phyloP scores from a whole-genome alignment of 1,140 invertebrate species.

The Ctenoplectra terminalis region DNA sequence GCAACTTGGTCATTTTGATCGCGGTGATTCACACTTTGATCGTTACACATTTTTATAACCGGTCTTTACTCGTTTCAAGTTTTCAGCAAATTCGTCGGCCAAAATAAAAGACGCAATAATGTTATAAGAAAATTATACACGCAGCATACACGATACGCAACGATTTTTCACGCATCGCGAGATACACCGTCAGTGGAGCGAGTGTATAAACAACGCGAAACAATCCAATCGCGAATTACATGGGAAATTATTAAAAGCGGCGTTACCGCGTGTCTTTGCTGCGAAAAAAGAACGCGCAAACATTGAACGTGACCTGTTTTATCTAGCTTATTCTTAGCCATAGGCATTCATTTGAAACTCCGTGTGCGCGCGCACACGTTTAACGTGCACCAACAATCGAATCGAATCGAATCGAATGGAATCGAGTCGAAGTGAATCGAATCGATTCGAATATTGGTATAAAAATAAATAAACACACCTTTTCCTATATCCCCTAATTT shows the following conservation, averaged over 20 bases:
- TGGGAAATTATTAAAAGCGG: not conserved
- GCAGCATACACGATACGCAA: not conserved
- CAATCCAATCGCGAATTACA: not conserved
- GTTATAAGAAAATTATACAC: too few species aligned
- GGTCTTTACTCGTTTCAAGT: not conserved
- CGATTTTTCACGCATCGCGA: too few species aligned
- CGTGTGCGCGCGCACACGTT: not conserved
- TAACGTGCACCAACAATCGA: too few species aligned
- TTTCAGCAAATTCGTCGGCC: too few species aligned
- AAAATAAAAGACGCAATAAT: too few species aligned
- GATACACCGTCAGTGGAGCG: too few species aligned
- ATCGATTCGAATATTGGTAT: too few species aligned
- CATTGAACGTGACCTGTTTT: constrained; percentile 68
- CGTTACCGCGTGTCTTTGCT: not conserved
- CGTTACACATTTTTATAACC: not conserved
- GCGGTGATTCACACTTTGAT: constrained; percentile 45
- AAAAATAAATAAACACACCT: not conserved
- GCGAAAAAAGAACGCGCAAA: constrained; percentile 46
- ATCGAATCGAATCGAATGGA: not conserved
- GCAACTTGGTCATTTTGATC: constrained; percentile 23
- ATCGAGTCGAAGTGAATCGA: too few species aligned
- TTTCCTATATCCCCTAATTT: not conserved
- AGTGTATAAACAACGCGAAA: too few species aligned
- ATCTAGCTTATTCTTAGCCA: constrained; percentile 59
- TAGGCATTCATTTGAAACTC: constrained; percentile 16